Evolutionary conservation across 1,140 invertebrate genomes (phyloP), one percentile per base, ranked within the genome.

Genomic region (Helicoverpa armigera): DNA sequence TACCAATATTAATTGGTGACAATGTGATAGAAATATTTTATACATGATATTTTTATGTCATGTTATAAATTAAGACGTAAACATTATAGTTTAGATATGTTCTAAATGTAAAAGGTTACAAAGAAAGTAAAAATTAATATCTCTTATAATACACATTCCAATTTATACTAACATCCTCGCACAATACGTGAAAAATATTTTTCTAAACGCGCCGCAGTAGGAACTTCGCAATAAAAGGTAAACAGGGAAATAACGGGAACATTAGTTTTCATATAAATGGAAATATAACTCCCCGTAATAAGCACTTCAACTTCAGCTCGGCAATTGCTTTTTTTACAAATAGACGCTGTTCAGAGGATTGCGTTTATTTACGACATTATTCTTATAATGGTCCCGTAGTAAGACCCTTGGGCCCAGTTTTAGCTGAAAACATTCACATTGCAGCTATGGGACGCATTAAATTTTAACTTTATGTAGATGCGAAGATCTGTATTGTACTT

Each of bases 371-470:
- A 87, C 87, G 85, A 86, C 84, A 86, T 92, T 90, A 86, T 88
- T 88, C 86, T 90, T 92, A 90, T 90, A 91, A 90, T 90, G 86
- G 86, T 81, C 80, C 80, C 75, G 63, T 85, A 86, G 86, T 82
- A 86, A 78, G 81, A 81, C 92, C 86, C 90, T 31, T 48, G 90
- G 89, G 92, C 82, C 85, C 87, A 85, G 82, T 92, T 92, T 86
- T 80, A 88, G 86, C 88, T 84, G 86, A 83, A 89, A 93, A 90
- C 90, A 89, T 88, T 89, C 82, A 63, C 88, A 92, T 92, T 90
- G 88, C 85, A 90, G 88, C 88, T 87, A 87, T 86, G 91, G 91
- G 92, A 92, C 83, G 79, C 87, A 92, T 92, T 90, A 92, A 92
- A 90, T 90, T 91, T 84, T 87, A 92, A 91, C 82, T 92, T 91